Evolutionary conservation across 92 coral and sea anemone species (phyloP).

Genomic region (Epizoanthus illoricatus): DNA sequence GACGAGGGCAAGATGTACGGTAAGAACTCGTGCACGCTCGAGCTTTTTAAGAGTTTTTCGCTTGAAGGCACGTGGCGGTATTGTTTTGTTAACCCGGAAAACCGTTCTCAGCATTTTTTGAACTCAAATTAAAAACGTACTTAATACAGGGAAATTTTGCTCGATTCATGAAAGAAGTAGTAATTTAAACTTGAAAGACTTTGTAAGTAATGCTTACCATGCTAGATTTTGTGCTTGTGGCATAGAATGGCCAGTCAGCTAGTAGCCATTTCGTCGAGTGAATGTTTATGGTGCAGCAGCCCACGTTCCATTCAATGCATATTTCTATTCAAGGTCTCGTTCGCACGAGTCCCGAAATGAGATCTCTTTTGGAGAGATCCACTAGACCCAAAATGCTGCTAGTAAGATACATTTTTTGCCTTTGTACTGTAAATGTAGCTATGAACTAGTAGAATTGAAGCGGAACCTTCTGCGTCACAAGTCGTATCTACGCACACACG

Average conservation of each 20-base stretch:
- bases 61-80: slow-evolving; percentile 29
- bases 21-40: slow-evolving; percentile 46
- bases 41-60: slow-evolving; percentile 21
- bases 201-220: slow-evolving; percentile 40
- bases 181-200: slow-evolving; percentile 21
- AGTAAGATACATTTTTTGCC: neutral
- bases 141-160: slow-evolving; percentile 23
- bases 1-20: slow-evolving; percentile 99
- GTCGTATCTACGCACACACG: slow-evolving; percentile 46
- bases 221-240: slow-evolving; percentile 10
- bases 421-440: neutral
- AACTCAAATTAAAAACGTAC: slow-evolving; percentile 13
- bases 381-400: neutral
- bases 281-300: slow-evolving; percentile 36
- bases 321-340: slow-evolving; percentile 1
- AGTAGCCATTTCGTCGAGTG: slow-evolving; percentile 42
- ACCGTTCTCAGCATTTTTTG: slow-evolving; percentile 29
- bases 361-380: slow-evolving; percentile 6
- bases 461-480: slow-evolving; percentile 12
- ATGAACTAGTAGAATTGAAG: slow-evolving; percentile 10
- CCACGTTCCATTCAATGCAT: slow-evolving; percentile 12
- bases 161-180: slow-evolving; percentile 14
- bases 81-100: slow-evolving; percentile 32
- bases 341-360: slow-evolving; percentile 34
- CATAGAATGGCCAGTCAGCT: slow-evolving; percentile 52